Conservation (phyloP, 2,113 vertebrate genomes). For the Chloropsis hardwickii region DNA sequence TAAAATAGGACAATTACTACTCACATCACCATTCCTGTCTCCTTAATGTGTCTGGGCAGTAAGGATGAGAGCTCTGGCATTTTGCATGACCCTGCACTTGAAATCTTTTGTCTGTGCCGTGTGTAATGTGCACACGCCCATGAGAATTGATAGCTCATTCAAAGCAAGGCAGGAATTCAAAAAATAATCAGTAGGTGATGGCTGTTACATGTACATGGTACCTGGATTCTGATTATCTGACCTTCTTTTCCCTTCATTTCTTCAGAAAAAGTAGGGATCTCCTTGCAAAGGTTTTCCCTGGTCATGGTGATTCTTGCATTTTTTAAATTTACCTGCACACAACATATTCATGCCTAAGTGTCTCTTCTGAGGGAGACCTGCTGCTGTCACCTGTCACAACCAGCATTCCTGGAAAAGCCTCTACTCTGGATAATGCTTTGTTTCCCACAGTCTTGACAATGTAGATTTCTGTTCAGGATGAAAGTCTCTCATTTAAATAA, state of each 20-base stretch:
- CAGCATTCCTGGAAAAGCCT: neutral
- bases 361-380: neutral
- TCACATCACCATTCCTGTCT: neutral
- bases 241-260: neutral
- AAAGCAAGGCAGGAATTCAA: neutral
- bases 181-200: neutral
- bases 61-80: neutral
- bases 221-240: neutral
- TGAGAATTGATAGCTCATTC: neutral
- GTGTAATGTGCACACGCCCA: neutral
- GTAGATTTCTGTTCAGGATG: neutral
- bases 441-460: neutral
- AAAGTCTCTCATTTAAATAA: neutral
- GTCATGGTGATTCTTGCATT: neutral
- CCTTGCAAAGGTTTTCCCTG: neutral
- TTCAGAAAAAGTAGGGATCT: neutral
- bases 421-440: neutral
- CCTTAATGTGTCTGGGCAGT: neutral
- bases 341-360: accelerated
- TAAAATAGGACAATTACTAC: neutral
- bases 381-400: neutral
- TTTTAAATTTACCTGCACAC: neutral
- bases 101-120: neutral
- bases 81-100: neutral
- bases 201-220: neutral